Evolutionary conservation across 2,113 vertebrate genomes (phyloP).

Genomic region (Gymnocephalus cernua): DNA sequence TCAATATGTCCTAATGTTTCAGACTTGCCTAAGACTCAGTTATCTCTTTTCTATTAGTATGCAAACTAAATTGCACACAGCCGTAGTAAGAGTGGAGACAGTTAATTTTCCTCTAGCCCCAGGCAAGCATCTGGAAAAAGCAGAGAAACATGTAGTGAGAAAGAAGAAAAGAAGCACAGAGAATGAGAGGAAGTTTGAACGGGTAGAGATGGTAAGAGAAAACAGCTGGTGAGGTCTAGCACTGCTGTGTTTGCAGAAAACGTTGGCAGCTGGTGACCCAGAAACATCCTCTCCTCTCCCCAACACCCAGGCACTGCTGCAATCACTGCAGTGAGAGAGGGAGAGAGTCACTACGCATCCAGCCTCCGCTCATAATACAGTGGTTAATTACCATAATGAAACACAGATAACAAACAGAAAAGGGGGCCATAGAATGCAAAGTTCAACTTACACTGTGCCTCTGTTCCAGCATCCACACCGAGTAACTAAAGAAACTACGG

Average conservation of each 20-base stretch:
- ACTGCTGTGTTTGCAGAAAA: slow-evolving; percentile 79
- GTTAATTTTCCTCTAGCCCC: slow-evolving; percentile 61
- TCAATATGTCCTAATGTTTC: slow-evolving; percentile 47
- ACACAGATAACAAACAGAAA: slow-evolving; percentile 41
- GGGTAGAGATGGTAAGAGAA: slow-evolving; percentile 60
- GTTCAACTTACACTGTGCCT: slow-evolving; percentile 33
- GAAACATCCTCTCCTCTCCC: slow-evolving; percentile 69
- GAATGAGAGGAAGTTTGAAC: slow-evolving; percentile 48
- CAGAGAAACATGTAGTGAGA: slow-evolving; percentile 26
- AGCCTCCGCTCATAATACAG: slow-evolving; percentile 42
- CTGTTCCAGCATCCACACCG: not conserved
- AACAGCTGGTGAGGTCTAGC: slow-evolving; percentile 78
- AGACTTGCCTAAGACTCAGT: slow-evolving; percentile 38
- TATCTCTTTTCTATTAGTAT: slow-evolving; percentile 52
- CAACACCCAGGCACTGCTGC: slow-evolving; percentile 45
- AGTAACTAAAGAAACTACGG: not conserved
- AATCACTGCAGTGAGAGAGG: slow-evolving; percentile 62
- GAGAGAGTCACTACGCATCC: slow-evolving; percentile 28
- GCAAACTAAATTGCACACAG: slow-evolving; percentile 64
- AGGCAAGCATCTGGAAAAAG: slow-evolving; percentile 56
- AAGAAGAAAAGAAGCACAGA: not conserved
- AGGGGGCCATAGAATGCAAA: slow-evolving; percentile 10
- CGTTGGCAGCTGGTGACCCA: slow-evolving; percentile 79
- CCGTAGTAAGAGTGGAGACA: slow-evolving; percentile 44
- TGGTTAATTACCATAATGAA: slow-evolving; percentile 59